phyloP scores from a whole-genome alignment of 2,888 invertebrate species.

The Lacanobia wlatinum region DNA sequence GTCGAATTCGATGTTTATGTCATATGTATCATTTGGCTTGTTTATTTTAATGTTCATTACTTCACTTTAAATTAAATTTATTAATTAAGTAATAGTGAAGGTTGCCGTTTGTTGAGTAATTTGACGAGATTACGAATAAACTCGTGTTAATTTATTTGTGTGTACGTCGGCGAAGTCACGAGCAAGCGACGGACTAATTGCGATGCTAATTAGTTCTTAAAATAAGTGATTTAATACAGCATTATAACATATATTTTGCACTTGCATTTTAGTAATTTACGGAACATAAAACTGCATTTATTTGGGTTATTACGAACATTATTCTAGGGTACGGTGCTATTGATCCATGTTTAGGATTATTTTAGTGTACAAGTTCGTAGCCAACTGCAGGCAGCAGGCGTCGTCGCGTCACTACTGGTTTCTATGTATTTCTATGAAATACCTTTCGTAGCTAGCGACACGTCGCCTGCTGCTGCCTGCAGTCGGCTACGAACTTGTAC shows the following conservation, averaged over 20 bases:
- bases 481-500: too few species aligned
- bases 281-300: not conserved
- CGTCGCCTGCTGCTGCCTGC: too few species aligned
- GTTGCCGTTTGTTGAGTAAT: conserved; percentile 55
- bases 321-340: not conserved
- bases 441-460: too few species aligned
- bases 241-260: not conserved
- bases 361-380: too few species aligned
- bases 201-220: conserved; percentile 31
- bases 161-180: conserved; percentile 45
- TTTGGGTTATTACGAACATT: not conserved
- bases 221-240: not conserved
- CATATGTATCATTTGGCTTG: conserved; percentile 34
- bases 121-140: conserved; percentile 50
- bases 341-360: not conserved
- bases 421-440: too few species aligned
- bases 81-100: conserved; percentile 59
- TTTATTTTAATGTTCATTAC: conserved; percentile 51
- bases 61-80: conserved; percentile 58
- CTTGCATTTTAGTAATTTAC: not conserved
- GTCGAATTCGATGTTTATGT: conserved; percentile 22
- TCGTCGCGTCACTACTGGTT: too few species aligned
- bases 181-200: conserved; percentile 34
- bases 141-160: conserved; percentile 38
- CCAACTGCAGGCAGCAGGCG: too few species aligned